Evolutionary conservation across 2,797 vertebrate species (phyloP).

Genomic region (Ptychobarbus kaznakovi): DNA sequence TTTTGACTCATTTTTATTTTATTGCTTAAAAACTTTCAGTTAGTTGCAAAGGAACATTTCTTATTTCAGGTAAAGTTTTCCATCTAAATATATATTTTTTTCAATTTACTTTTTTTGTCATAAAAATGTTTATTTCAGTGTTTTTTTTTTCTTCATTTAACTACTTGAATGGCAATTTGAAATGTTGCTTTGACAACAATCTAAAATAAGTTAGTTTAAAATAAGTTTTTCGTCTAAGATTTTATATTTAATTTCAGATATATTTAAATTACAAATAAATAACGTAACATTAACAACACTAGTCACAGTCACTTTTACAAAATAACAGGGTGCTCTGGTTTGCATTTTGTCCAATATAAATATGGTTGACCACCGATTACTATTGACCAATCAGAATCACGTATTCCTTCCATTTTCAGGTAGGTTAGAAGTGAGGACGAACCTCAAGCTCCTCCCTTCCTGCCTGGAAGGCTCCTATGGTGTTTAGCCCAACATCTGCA

Average conservation of each 20-base stretch:
- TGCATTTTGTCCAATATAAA: neutral
- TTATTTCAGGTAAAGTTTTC: too few relatives aligned
- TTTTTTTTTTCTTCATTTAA: neutral
- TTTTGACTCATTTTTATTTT: too few relatives aligned
- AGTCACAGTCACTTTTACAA: neutral
- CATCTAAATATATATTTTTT: too few relatives aligned
- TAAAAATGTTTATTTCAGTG: neutral
- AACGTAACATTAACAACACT: too few relatives aligned
- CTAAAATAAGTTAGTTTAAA: too few relatives aligned
- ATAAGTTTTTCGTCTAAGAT: too few relatives aligned
- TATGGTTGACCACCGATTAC: neutral
- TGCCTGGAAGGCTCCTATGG: slow-evolving; percentile 89
- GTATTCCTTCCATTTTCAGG: neutral
- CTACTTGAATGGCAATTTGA: neutral
- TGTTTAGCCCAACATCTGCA: slow-evolving; percentile 86
- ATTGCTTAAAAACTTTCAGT: neutral
- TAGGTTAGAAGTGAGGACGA: neutral
- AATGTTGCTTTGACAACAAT: neutral
- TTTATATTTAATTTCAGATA: too few relatives aligned
- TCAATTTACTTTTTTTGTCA: too few relatives aligned
- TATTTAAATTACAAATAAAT: too few relatives aligned
- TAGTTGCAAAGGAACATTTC: neutral
- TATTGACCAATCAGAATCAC: neutral
- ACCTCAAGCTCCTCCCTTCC: slow-evolving; percentile 88
- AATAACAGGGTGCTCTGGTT: neutral